Percentiles rank a stretch among this genome's conserved stretches.
Conservation (phyloP, 2,888 invertebrate species). For the Nomada fabriciana region DNA sequence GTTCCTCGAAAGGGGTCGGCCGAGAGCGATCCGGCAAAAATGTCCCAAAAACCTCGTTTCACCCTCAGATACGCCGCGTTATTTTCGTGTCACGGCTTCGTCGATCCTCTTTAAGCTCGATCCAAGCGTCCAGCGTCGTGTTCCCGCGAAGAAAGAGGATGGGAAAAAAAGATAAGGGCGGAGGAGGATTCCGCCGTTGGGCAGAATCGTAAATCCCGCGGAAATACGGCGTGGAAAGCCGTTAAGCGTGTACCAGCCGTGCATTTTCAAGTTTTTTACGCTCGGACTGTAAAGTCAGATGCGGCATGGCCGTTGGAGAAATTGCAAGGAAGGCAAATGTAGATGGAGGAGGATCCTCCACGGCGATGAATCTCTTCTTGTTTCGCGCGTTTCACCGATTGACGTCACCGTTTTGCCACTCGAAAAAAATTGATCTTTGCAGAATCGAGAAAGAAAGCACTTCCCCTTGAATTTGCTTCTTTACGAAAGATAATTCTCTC, state of each 20-base stretch:
- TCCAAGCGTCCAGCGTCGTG: conserved; percentile 11
- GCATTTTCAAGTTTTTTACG: conserved; percentile 39
- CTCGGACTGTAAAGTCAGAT: conserved; percentile 38
- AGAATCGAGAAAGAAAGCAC: too few relatives aligned
- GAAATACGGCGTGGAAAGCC: conserved; percentile 38
- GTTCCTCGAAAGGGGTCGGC: too few relatives aligned
- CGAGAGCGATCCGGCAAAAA: too few relatives aligned
- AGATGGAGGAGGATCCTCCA: background rate
- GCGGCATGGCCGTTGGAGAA: conserved; percentile 29
- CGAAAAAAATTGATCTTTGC: too few relatives aligned
- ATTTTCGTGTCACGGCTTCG: conserved; percentile 25
- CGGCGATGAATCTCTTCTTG: too few relatives aligned
- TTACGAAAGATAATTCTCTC: too few relatives aligned
- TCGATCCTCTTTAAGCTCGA: conserved; percentile 43
- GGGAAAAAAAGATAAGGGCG: conserved; percentile 3
- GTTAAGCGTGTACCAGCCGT: conserved; percentile 32
- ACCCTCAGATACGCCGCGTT: background rate
- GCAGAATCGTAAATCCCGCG: conserved; percentile 44
- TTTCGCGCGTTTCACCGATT: too few relatives aligned
- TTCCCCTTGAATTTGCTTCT: too few relatives aligned
- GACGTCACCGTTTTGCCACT: too few relatives aligned
- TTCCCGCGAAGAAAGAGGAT: conserved; percentile 1
- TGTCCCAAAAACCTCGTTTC: background rate
- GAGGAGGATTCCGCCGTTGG: conserved; percentile 5
- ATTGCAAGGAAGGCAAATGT: conserved; percentile 13